Conservation (phyloP, 2,113 vertebrate species). For the Carollia perspicillata region DNA sequence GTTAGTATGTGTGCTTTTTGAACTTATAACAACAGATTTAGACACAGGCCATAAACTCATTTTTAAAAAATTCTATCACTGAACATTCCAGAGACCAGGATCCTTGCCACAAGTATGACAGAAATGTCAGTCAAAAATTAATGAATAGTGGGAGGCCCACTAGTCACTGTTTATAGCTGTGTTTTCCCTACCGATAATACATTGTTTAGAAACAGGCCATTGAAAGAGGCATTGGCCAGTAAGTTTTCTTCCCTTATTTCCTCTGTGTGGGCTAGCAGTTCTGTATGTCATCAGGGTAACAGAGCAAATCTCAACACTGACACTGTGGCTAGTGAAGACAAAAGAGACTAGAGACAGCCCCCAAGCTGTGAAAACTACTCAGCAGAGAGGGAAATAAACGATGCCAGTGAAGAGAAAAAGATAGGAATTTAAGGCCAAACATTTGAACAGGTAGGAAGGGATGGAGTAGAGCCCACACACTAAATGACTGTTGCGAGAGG, state of each 20-base stretch:
- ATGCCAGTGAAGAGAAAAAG: no score
- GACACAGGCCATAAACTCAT: not conserved
- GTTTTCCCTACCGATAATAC: not conserved
- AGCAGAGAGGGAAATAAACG: no score
- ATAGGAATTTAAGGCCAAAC: no score
- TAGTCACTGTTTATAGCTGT: not conserved
- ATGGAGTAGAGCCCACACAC: no score
- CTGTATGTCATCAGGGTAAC: not conserved
- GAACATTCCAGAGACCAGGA: not conserved
- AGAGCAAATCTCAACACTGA: not conserved
- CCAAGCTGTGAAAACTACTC: no score
- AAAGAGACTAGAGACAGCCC: not conserved
- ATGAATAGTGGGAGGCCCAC: not conserved
- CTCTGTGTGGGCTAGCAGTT: not conserved
- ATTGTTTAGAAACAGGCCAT: not conserved
- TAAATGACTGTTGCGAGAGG: no score
- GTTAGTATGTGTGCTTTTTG: not conserved
- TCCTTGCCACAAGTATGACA: not conserved
- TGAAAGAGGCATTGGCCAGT: not conserved
- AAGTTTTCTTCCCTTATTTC: not conserved
- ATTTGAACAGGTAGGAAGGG: no score
- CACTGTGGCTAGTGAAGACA: not conserved
- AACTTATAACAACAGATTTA: not conserved
- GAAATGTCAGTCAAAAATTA: not conserved
- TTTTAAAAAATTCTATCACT: not conserved